Base-by-base conservation (phyloP, 2,797 vertebrate species). In the Phrynocephalus vlangalii region DNA sequence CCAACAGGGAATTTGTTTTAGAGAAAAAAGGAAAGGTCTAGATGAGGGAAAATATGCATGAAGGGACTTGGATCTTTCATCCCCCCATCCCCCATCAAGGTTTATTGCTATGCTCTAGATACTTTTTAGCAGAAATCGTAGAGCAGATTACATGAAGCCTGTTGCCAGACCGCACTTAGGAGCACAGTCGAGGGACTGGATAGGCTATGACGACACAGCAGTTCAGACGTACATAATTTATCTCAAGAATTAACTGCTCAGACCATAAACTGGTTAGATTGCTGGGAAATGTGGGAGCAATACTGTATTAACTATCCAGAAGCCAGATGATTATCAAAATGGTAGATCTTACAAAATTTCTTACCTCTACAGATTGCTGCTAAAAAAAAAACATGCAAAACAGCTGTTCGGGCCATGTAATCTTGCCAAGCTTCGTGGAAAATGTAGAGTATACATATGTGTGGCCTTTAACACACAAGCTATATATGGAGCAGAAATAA, bases 1-100 rank as follows among this genome's bases (percentile, higher is more conserved):
- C 66, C 67, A 91, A n/a, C 48, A 89, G 50, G 50, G 72, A 80
- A 79, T 90, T 90, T 4, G 79, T 10, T 91, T 91, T 81, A 83
- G 86, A 87, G 75, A 85, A 81, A 9, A 1, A 83, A 87, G 28
- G 70, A 72, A 56, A 48, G 85, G 80, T 80, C 22, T 63, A 48
- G 38, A 75, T 30, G 0, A 0, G 20, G 44, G 6, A 73, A 78
- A 44, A 44, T 91, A 72, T 85, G 72, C 24, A 10, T 10, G 26
- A 16, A 33, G 20, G 16, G 52, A 16, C 48, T 52, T 72, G 20
- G 48, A 71, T 71, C 15, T 44, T 60, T 30, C n/a, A 38, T 84
- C 75, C 24, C 18, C n/a, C n/a, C n/a, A 38, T 28, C 30, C 50
- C 24, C 7, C 52, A 63, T 30, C 6, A 26, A 75, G 22, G 30